Percentiles rank a stretch among this genome's conserved stretches.
Conservation (phyloP, 2,888 invertebrate genomes). For the Elegia similella region DNA sequence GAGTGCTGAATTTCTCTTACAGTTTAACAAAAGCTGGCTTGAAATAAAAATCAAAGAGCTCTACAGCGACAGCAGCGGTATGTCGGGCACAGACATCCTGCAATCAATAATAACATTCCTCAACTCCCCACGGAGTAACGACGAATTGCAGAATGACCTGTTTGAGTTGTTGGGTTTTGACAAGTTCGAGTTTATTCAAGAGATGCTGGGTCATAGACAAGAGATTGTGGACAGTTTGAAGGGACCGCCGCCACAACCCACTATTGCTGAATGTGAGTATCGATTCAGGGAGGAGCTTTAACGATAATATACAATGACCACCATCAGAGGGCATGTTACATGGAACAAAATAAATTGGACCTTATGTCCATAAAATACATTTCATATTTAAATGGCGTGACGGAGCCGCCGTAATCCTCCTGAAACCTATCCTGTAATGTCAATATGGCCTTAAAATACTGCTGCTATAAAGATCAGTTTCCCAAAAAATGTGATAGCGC, state of each 20-base stretch:
- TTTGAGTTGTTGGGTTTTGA: constrained; percentile 95
- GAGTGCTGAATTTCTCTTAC: constrained; percentile 31
- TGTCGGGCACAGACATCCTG: constrained; percentile 82
- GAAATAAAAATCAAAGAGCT: constrained; percentile 76
- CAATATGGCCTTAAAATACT: too few relatives aligned
- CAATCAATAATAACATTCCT: constrained; percentile 82
- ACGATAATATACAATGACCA: too few relatives aligned
- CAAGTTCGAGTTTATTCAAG: constrained; percentile 87
- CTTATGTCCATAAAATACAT: too few relatives aligned
- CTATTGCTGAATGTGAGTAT: constrained; percentile 60
- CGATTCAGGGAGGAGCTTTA: neutral
- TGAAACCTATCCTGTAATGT: too few relatives aligned
- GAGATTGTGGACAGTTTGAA: constrained; percentile 72
- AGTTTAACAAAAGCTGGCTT: constrained; percentile 82
- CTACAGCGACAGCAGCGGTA: constrained; percentile 65
- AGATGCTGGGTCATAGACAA: constrained; percentile 84
- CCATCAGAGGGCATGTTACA: too few relatives aligned
- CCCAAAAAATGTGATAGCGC: too few relatives aligned
- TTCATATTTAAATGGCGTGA: too few relatives aligned
- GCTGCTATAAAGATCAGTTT: too few relatives aligned
- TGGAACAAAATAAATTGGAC: too few relatives aligned
- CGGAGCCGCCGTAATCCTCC: too few relatives aligned
- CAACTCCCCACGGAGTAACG: constrained; percentile 82
- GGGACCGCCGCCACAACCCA: constrained; percentile 47
- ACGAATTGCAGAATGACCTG: constrained; percentile 90